Evolutionary conservation across 2,797 vertebrate species (phyloP), one percentile per base, ranked within the genome.

Genomic region (Malacoraja senta): DNA sequence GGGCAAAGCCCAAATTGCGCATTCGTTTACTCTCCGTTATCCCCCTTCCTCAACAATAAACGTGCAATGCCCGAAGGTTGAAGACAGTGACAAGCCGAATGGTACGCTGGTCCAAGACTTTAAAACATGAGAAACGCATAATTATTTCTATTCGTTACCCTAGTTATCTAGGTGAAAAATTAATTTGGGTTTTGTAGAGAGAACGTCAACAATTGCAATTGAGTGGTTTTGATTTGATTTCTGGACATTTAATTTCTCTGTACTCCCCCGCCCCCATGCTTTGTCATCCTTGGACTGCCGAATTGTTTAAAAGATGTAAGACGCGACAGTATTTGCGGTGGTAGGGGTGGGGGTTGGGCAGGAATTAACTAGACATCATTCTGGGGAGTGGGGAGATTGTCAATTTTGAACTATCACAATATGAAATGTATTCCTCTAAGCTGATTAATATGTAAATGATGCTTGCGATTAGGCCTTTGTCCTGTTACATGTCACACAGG

Each of bases 1-100:
- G 83, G 83, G 29, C 26, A 77, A 12, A 10, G 83, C 83, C 76
- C 84, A 53, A 7, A 88, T 88, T 68, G 84, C 84, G 84, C 84
- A 88, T 63, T n/a, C 19, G 9, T n/a, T n/a, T 61, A 63, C 29
- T 2, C 1, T 7, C 24, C 38, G 35, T 19, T 44, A 24, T 0
- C 44, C 38, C 80, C 44, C 9, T 24, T 58, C 10, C 80, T n/a
- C 79, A 1, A 13, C 13, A 38, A 81, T 10, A 80, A 84, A 61
- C 53, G 4, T 32, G 13, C 4, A 65, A 19, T 86, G 58, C 29
- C 29, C 2, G 80, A 58, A 58, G 80, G 44, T 84, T 17, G 32
- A 35, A 68, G 35, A 65, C 1, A 19, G 63, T 32, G 63, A 17
- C 63, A 32, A 29, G 6, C 26, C 12, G 58, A 86, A 86, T 86